Evolutionary conservation across 2,888 invertebrate genomes (phyloP), one percentile per base, ranked within the genome.

Genomic region (Alitta virens): DNA sequence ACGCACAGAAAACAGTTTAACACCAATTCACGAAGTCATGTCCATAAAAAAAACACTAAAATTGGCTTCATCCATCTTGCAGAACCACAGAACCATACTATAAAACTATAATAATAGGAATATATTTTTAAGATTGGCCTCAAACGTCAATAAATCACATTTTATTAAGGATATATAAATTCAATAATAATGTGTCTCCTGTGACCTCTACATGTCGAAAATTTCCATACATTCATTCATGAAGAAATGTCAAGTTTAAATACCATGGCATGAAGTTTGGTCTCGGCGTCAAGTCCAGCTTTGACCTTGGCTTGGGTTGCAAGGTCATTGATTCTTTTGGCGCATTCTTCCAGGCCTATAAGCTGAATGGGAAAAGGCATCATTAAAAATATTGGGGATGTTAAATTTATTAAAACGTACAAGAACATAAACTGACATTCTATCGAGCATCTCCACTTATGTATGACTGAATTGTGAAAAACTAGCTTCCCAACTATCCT

Each of bases 341-440:
- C 87, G 70, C 91, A 90, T 81, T 91, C 91, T 1, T 88, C 87
- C 77, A 91, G 89, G 1, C 94, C 94, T n/a, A 91, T 82, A 12
- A 79, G 70, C 87, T 86, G 71, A 27, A 71, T 65, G 53, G 61
- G 51, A 53, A 58, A 2, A 16, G 21, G 53, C 16, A 25, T 21
- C 3, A 52, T 52, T 52, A 14, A 5, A 26, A 52, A 52, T 7
- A 50, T 12, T 50, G 23, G 18, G 9, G 7, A 50, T 18, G n/a
- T n/a, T n/a, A n/a, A n/a, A n/a, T n/a, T n/a, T n/a, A n/a, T n/a
- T n/a, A n/a, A n/a, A n/a, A n/a, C n/a, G n/a, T n/a, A n/a, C n/a
- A n/a, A n/a, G n/a, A n/a, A n/a, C n/a, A n/a, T n/a, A n/a, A n/a
- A n/a, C n/a, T n/a, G n/a, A n/a, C n/a, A n/a, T n/a, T n/a, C n/a